Conservation (phyloP, 2,888 invertebrate genomes). For the Aromia moschata region DNA sequence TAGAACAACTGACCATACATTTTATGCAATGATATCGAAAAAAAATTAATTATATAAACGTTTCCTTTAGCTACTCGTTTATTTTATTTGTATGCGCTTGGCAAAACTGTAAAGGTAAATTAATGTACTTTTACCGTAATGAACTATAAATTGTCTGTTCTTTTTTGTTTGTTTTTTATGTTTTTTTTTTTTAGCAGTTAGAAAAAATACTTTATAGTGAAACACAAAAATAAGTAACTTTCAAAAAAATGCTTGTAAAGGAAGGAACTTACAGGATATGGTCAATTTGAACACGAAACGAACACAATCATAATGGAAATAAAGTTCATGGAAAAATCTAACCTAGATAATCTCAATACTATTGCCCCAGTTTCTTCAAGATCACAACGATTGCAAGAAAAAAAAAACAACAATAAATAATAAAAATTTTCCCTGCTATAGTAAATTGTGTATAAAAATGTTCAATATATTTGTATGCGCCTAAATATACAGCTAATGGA, state of each 20-base stretch:
- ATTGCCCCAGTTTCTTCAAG: not conserved
- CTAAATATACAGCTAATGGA: constrained; percentile 18
- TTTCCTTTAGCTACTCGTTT: no score
- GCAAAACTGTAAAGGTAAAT: no score
- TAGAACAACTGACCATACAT: constrained; percentile 29
- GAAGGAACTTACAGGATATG: no score
- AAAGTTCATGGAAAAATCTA: constrained; percentile 9
- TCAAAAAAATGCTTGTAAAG: no score
- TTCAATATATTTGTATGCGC: constrained; percentile 15
- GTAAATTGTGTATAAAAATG: constrained; percentile 26
- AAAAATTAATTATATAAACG: not conserved
- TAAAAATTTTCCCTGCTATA: constrained; percentile 22
- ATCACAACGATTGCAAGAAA: constrained; percentile 3
- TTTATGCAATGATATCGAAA: not conserved
- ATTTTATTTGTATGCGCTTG: no score
- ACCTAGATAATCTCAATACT: constrained; percentile 3
- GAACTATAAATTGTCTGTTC: no score
- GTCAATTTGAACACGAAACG: constrained; percentile 23
- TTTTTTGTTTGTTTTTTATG: no score
- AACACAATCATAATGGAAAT: constrained; percentile 7
- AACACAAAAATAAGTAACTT: no score
- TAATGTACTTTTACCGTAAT: no score
- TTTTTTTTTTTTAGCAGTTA: no score
- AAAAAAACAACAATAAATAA: constrained; percentile 15
- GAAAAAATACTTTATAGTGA: no score